Conservation (phyloP, 2,113 vertebrate genomes). For the Procavia capensis region DNA sequence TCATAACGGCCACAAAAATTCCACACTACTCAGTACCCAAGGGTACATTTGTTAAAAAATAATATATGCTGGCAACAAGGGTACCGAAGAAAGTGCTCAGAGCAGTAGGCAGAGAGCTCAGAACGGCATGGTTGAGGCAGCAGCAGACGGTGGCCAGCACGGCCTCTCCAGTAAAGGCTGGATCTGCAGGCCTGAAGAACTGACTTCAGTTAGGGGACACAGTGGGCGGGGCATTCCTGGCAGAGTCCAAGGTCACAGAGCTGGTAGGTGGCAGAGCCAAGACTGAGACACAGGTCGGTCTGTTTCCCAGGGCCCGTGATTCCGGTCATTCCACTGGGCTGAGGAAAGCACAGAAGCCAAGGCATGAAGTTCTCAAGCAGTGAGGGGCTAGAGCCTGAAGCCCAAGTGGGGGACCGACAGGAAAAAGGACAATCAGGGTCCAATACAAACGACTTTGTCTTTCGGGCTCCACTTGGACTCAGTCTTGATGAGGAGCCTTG, state of each 20-base stretch:
- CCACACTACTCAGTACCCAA: slow-evolving; percentile 35
- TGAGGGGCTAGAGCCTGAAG: neutral
- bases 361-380: neutral
- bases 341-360: neutral
- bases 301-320: neutral
- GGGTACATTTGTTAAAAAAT: slow-evolving; percentile 58
- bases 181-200: neutral
- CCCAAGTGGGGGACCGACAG: neutral
- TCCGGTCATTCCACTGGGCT: neutral
- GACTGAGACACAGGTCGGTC: neutral
- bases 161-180: neutral
- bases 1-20: slow-evolving; percentile 61
- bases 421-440: neutral
- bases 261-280: neutral
- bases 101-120: neutral
- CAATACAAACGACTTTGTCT: slow-evolving; percentile 33
- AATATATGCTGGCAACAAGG: neutral
- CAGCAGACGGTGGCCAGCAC: neutral
- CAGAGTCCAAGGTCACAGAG: neutral
- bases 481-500: neutral
- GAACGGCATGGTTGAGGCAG: neutral
- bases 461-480: slow-evolving; percentile 22
- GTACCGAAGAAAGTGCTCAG: neutral
- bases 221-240: neutral
- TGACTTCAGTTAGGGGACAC: neutral